Percentiles rank a stretch among this genome's conserved stretches.
Evolutionary conservation across 2,888 invertebrate species (phyloP).

Genomic region (Congeria kusceri): DNA sequence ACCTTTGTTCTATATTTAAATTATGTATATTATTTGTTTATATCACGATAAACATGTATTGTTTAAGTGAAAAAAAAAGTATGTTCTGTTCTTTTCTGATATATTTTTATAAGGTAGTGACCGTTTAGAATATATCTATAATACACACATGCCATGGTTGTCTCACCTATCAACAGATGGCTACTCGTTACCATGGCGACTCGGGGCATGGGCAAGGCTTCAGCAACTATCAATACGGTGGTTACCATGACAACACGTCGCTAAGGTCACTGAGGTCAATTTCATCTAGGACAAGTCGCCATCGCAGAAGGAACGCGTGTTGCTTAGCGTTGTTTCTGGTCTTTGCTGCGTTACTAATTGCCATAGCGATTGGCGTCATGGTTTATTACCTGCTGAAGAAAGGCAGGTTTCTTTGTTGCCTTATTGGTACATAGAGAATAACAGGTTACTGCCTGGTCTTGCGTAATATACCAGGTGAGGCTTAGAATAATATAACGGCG

Average conservation of each 20-base stretch:
- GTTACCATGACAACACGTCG: conserved; percentile 24
- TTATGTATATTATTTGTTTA: too few relatives aligned
- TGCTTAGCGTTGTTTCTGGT: conserved; percentile 58
- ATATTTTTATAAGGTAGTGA: too few relatives aligned
- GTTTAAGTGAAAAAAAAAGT: too few relatives aligned
- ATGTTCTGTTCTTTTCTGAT: too few relatives aligned
- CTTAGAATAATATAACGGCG: too few relatives aligned
- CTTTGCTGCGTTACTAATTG: conserved; percentile 68
- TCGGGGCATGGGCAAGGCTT: conserved; percentile 9
- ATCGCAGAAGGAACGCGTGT: conserved; percentile 37
- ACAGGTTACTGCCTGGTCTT: too few relatives aligned
- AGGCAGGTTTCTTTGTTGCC: conserved; percentile 24
- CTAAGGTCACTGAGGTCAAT: conserved; percentile 14
- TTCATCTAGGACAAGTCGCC: conserved; percentile 15
- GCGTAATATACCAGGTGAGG: too few relatives aligned
- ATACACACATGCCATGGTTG: too few relatives aligned
- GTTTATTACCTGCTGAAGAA: conserved; percentile 57
- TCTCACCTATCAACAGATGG: conserved; percentile 8
- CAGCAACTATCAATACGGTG: conserved; percentile 3
- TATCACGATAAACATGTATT: too few relatives aligned
- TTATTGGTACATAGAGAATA: too few relatives aligned
- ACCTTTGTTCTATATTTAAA: too few relatives aligned
- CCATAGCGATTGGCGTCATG: conserved; percentile 67
- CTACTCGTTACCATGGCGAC: conserved; percentile 39
- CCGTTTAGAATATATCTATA: too few relatives aligned